Percentiles rank a stretch among this genome's conserved stretches.
phyloP scores from a whole-genome alignment of 2,797 vertebrate genomes.

The Scarus forsteni region DNA sequence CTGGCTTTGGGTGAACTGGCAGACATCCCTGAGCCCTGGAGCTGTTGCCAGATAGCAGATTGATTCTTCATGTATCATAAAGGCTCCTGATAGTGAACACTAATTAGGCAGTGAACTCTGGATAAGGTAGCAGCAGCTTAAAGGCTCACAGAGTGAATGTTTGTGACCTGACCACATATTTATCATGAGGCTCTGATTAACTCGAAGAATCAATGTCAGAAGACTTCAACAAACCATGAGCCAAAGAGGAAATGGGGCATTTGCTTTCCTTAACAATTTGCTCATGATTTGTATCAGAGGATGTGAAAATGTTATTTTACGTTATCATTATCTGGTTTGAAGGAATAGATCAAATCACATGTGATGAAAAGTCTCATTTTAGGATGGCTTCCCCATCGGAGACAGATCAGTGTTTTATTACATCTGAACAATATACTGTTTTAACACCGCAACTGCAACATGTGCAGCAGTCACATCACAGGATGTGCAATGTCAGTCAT shows the following conservation, averaged over 20 bases:
- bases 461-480: no score
- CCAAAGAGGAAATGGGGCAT: constrained; percentile 13
- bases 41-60: constrained; percentile 24
- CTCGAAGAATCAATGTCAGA: constrained; percentile 61
- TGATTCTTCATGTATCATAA: constrained; percentile 52
- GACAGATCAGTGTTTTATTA: no score
- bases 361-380: not conserved
- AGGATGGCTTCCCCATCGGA: not conserved
- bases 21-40: constrained; percentile 12
- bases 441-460: no score
- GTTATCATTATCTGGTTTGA: constrained; percentile 18
- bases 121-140: constrained; percentile 15
- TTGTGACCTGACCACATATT: constrained; percentile 55
- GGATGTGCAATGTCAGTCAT: no score
- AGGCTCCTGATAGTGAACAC: constrained; percentile 38
- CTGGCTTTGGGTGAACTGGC: constrained; percentile 26
- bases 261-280: constrained; percentile 27
- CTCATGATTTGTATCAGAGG: constrained; percentile 22
- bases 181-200: constrained; percentile 63
- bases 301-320: constrained; percentile 7
- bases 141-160: constrained; percentile 14
- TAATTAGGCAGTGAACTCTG: constrained; percentile 45
- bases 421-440: no score
- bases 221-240: constrained; percentile 43
- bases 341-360: constrained; percentile 3